Evolutionary conservation across 2,888 invertebrate genomes (phyloP).

Genomic region (Epistrophe grossulariae): DNA sequence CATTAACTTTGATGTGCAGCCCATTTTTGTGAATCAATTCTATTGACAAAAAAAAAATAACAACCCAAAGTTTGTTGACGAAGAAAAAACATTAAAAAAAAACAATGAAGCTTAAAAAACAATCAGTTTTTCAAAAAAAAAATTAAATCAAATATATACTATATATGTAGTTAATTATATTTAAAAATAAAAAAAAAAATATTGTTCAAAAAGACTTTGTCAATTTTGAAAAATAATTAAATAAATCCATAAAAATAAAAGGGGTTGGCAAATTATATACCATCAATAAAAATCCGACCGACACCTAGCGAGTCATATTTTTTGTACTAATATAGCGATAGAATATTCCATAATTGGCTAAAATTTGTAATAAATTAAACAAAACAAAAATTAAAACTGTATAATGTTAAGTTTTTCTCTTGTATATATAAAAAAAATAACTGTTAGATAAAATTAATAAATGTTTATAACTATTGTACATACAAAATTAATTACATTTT

Average conservation of each 20-base stretch:
- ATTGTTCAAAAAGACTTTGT: slow-evolving; percentile 45
- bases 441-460: slow-evolving; percentile 39
- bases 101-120: slow-evolving; percentile 76
- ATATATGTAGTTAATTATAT: slow-evolving; percentile 57
- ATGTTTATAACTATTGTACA: slow-evolving; percentile 54
- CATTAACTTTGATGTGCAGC: slow-evolving; percentile 79
- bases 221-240: slow-evolving; percentile 43
- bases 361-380: slow-evolving; percentile 23
- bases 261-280: slow-evolving; percentile 15
- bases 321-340: slow-evolving; percentile 59
- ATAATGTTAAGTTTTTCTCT: slow-evolving; percentile 54
- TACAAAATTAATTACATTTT: slow-evolving; percentile 40
- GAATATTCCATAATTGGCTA: slow-evolving; percentile 55
- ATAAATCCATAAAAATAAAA: not conserved
- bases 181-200: slow-evolving; percentile 14
- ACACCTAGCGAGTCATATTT: slow-evolving; percentile 43
- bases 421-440: slow-evolving; percentile 38
- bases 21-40: slow-evolving; percentile 71
- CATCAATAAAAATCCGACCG: slow-evolving; percentile 31
- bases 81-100: slow-evolving; percentile 48
- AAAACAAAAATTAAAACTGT: slow-evolving; percentile 5
- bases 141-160: slow-evolving; percentile 61
- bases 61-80: slow-evolving; percentile 32
- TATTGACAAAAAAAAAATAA: slow-evolving; percentile 69
- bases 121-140: slow-evolving; percentile 71